Evolutionary conservation across 2,113 vertebrate genomes (phyloP).

Genomic region (Enhydra lutris): DNA sequence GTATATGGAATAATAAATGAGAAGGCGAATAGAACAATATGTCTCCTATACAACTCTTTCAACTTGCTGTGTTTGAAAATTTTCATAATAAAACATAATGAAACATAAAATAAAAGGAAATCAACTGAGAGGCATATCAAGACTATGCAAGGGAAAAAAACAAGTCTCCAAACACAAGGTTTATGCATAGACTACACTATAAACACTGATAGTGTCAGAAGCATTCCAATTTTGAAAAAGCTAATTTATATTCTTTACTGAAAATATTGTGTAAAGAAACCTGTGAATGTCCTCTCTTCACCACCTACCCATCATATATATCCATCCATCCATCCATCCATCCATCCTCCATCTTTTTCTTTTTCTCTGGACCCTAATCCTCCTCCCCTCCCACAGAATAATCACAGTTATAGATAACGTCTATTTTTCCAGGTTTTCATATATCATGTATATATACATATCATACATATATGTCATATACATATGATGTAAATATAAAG

Average conservation of each 20-base stretch:
- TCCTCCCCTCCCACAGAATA: background rate
- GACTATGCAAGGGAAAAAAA: background rate
- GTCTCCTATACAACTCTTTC: background rate
- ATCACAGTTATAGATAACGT: background rate
- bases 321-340: background rate
- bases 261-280: background rate
- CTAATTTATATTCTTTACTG: background rate
- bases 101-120: background rate
- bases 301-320: background rate
- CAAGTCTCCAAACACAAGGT: background rate
- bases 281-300: background rate
- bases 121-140: background rate
- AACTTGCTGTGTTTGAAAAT: constrained; percentile 1
- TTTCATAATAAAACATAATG: constrained; percentile 9
- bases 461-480: too few relatives aligned
- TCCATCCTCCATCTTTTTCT: background rate
- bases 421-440: background rate
- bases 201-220: background rate
- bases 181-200: background rate
- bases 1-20: background rate
- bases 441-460: background rate
- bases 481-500: background rate
- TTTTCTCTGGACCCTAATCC: background rate
- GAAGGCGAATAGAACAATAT: background rate
- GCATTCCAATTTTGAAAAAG: background rate